These are phyloP conservation scores for Spisula subtruncata DNA, from an alignment of 2,888 invertebrate species.

Conservation along the genomic window DNA sequence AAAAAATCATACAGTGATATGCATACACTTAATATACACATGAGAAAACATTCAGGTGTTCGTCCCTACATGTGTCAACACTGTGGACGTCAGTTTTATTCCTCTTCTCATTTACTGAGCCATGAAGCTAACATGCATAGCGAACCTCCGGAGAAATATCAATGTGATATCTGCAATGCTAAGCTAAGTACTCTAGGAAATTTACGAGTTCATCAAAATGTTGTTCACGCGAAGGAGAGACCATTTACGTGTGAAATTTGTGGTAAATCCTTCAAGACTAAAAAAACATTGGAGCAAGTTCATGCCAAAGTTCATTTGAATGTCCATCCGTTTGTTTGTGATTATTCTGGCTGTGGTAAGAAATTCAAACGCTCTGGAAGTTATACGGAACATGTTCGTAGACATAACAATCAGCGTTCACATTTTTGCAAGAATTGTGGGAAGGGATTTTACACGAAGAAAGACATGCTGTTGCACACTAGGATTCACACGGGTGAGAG, in stretches of 20 bases:
- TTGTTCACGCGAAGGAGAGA: constrained; percentile 57
- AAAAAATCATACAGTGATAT: constrained; percentile 59
- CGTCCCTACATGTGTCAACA: constrained; percentile 63
- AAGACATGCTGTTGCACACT: constrained; percentile 57
- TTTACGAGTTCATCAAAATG: constrained; percentile 59
- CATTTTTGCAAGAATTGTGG: constrained; percentile 69
- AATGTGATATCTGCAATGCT: constrained; percentile 66
- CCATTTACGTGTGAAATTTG: constrained; percentile 71
- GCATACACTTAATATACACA: constrained; percentile 63
- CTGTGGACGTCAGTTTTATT: constrained; percentile 64
- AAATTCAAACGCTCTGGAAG: constrained; percentile 60
- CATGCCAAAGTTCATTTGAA: constrained; percentile 66
- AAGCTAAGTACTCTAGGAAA: constrained; percentile 55
- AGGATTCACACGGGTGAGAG: constrained; percentile 67
- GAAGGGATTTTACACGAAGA: constrained; percentile 66
- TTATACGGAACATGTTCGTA: constrained; percentile 53
- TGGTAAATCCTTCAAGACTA: constrained; percentile 67
- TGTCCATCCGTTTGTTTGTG: constrained; percentile 60
- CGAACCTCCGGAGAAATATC: constrained; percentile 37
- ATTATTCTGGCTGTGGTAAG: constrained; percentile 58
- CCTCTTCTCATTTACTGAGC: constrained; percentile 46
- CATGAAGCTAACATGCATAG: constrained; percentile 60
- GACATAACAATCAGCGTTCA: constrained; percentile 66
- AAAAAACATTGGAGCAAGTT: constrained; percentile 56
- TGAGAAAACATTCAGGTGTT: constrained; percentile 60